Percentiles rank a stretch among this genome's conserved stretches.
These are phyloP conservation scores for Girardinichthys multiradiatus DNA, from an alignment of 2,113 vertebrate species.

Conservation along the genomic window DNA sequence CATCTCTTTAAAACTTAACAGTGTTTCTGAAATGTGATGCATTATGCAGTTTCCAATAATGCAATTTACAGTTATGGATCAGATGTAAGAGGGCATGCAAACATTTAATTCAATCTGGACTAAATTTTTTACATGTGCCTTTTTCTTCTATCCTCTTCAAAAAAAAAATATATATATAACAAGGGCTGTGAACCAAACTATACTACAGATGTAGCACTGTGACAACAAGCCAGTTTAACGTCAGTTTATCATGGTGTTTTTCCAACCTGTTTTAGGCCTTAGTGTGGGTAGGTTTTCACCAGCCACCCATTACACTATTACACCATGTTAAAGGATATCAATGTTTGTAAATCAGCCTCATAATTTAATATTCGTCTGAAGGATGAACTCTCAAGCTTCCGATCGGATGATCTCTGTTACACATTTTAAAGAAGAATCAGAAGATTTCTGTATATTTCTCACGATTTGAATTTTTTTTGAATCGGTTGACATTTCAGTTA, in stretches of 20 bases:
- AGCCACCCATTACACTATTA: too few species aligned
- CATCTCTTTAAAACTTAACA: background rate
- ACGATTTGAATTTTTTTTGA: too few species aligned
- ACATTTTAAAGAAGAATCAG: too few species aligned
- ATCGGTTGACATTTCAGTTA: too few species aligned
- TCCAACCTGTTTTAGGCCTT: background rate
- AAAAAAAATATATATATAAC: too few species aligned
- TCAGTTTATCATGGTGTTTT: too few species aligned
- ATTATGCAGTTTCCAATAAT: too few species aligned
- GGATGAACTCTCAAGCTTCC: background rate
- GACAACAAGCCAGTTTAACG: too few species aligned
- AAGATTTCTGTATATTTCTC: too few species aligned
- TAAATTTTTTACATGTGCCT: background rate
- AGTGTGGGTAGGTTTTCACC: background rate
- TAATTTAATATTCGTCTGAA: background rate
- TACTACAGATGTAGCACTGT: too few species aligned
- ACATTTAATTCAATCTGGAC: background rate
- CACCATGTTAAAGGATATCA: background rate
- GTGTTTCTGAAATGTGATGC: conserved; percentile 1
- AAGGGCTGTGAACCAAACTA: too few species aligned
- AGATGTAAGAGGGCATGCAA: background rate
- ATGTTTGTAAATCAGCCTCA: background rate
- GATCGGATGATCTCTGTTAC: background rate
- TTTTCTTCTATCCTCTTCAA: background rate
- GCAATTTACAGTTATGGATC: background rate